Conservation (phyloP, 2,113 vertebrate species). For the Eulemur macaco region DNA sequence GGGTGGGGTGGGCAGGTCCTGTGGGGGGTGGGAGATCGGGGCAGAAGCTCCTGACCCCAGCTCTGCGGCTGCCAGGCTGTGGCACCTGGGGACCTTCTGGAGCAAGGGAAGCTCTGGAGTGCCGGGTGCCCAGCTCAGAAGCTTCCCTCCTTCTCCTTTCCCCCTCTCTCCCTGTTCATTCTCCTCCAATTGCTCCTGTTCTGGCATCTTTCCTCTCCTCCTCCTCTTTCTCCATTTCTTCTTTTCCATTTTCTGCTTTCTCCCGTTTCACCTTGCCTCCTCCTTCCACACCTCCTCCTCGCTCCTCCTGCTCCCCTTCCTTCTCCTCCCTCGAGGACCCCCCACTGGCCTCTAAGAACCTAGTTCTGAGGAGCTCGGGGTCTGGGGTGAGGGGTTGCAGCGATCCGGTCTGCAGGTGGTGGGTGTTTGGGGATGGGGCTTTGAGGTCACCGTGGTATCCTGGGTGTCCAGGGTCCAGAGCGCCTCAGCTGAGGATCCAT, state of each 20-base stretch:
- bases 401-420: background rate
- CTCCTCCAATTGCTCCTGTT: background rate
- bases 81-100: background rate
- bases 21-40: background rate
- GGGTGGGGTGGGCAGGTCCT: background rate
- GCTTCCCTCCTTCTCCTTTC: background rate
- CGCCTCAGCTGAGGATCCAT: fast-evolving
- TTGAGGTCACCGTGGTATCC: background rate
- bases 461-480: background rate
- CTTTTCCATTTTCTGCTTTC: background rate
- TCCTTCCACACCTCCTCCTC: background rate
- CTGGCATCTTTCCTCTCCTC: background rate
- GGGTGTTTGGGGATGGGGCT: background rate
- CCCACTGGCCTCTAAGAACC: background rate
- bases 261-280: background rate
- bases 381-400: background rate
- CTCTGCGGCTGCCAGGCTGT: background rate
- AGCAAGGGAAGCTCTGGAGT: background rate
- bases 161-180: background rate
- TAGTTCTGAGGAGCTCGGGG: background rate
- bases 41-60: background rate
- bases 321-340: background rate
- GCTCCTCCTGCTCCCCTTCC: background rate
- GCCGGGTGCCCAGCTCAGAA: background rate
- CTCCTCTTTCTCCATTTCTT: background rate